Evolutionary conservation across 2,888 invertebrate genomes (phyloP).

Genomic region (Athalia cordata): DNA sequence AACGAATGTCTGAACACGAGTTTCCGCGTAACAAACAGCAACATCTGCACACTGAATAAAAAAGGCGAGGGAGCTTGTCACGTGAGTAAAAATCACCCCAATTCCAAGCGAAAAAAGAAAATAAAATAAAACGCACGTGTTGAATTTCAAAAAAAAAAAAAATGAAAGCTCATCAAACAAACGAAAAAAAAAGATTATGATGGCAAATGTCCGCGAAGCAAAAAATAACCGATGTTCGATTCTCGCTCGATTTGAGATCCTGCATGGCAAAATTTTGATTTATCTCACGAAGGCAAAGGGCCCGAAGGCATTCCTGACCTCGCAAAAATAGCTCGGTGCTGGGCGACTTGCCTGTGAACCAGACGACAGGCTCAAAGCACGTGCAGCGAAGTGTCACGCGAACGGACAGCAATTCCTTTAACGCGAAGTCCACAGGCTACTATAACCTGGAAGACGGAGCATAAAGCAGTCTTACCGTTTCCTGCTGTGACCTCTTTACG

Average conservation of each 20-base stretch:
- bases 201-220: no score
- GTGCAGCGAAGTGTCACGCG: constrained; percentile 32
- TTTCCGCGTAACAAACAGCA: constrained; percentile 74
- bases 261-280: constrained; percentile 3
- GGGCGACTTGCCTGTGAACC: background rate
- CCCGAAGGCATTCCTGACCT: constrained; percentile 11
- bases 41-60: constrained; percentile 78
- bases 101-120: background rate
- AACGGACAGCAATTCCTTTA: constrained; percentile 37
- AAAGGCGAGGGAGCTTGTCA: constrained; percentile 80
- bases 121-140: background rate
- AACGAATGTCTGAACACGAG: constrained; percentile 70
- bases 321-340: background rate
- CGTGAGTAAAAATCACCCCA: constrained; percentile 70
- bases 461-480: constrained; percentile 36
- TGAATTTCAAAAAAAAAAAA: no score
- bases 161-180: no score
- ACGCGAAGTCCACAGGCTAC: constrained; percentile 17
- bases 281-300: background rate
- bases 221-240: background rate
- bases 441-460: constrained; percentile 30
- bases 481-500: constrained; percentile 27
- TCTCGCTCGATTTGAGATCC: background rate
- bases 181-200: no score
- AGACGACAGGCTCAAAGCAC: constrained; percentile 30